Evolutionary conservation across 2,113 vertebrate genomes (phyloP).

Genomic region (Archilochus colubris): DNA sequence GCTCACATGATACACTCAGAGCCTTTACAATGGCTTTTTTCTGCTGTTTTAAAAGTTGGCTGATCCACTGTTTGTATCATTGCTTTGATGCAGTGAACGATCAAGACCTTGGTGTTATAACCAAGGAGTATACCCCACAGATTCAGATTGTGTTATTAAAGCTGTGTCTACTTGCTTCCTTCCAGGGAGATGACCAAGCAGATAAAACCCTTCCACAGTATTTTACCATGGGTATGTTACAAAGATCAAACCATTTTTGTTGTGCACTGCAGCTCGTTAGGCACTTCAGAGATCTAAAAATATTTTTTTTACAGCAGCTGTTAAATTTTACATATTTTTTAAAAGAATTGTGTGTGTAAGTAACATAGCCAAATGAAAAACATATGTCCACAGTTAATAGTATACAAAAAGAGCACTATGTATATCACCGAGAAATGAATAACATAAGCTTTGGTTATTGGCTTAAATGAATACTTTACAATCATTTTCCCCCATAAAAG

Average conservation of each 20-base stretch:
- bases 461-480: conserved; percentile 77
- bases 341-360: conserved; percentile 63
- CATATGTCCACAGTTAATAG: conserved; percentile 73
- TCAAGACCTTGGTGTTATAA: conserved; percentile 16
- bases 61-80: conserved; percentile 58
- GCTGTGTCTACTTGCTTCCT: background rate
- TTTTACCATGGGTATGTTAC: background rate
- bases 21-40: conserved; percentile 64
- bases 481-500: conserved; percentile 73
- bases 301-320: conserved; percentile 68
- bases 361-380: conserved; percentile 76
- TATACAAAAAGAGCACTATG: conserved; percentile 73
- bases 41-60: conserved; percentile 49
- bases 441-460: conserved; percentile 73
- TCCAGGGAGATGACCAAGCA: conserved; percentile 34
- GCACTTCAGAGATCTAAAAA: conserved; percentile 74
- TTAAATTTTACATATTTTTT: conserved; percentile 74
- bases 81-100: conserved; percentile 14
- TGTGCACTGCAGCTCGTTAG: conserved; percentile 64
- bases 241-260: conserved; percentile 63
- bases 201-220: background rate
- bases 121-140: background rate
- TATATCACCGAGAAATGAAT: conserved; percentile 70
- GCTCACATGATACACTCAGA: conserved; percentile 53
- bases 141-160: background rate